Evolutionary conservation across 2,888 invertebrate species (phyloP).

Genomic region (Drosophila fungiperda): DNA sequence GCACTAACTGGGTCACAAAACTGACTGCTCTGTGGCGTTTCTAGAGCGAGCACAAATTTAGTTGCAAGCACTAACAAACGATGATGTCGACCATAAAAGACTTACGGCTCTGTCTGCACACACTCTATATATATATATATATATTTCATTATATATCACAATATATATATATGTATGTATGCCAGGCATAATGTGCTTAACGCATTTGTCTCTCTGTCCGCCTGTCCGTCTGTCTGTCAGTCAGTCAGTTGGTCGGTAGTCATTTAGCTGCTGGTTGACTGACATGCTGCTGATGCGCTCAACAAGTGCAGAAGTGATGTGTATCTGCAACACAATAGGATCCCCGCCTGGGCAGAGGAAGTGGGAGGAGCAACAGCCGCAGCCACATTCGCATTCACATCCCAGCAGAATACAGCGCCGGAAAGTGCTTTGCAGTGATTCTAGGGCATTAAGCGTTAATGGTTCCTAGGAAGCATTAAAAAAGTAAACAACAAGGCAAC

Average conservation of each 20-base stretch:
- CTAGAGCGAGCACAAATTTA: conserved; percentile 68
- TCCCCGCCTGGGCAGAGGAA: conserved; percentile 36
- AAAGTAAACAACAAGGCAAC: conserved; percentile 16
- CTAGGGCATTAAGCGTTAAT: conserved; percentile 54
- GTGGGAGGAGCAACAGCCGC: conserved; percentile 44
- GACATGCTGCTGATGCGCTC: conserved; percentile 34
- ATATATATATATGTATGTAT: conserved; percentile 15
- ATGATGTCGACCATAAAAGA: conserved; percentile 68
- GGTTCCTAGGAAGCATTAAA: conserved; percentile 44
- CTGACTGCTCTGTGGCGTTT: conserved; percentile 50
- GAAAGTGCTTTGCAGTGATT: conserved; percentile 48
- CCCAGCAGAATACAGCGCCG: conserved; percentile 24
- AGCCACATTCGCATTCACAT: conserved; percentile 13
- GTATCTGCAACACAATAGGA: conserved; percentile 49
- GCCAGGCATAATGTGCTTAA: conserved; percentile 72
- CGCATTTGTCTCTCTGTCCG: conserved; percentile 32
- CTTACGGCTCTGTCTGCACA: conserved; percentile 42
- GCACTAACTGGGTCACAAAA: conserved; percentile 70
- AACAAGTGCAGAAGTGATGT: conserved; percentile 58
- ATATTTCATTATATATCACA: conserved; percentile 9
- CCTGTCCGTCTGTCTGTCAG: conserved; percentile 30
- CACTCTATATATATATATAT: background rate
- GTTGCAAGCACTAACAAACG: conserved; percentile 34
- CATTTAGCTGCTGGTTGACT: conserved; percentile 24
- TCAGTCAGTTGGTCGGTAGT: conserved; percentile 36